Evolutionary conservation across 2,888 invertebrate species (phyloP).

Genomic region (Polymixis lichenea): DNA sequence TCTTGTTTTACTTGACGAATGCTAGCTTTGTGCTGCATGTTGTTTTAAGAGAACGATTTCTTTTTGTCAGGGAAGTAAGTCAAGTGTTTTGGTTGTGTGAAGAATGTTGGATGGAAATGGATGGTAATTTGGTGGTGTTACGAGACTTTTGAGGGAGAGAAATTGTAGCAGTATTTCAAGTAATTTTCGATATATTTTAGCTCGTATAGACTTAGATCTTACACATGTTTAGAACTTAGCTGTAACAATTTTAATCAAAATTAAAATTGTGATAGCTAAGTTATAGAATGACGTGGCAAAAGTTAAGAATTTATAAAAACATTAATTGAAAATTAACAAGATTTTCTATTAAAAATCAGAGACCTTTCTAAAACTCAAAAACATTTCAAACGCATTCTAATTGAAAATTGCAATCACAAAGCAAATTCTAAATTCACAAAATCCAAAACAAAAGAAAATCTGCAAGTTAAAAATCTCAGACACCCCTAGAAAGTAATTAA

Average conservation of each 20-base stretch:
- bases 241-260: too few relatives aligned
- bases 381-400: slow-evolving; percentile 21
- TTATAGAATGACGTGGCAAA: not conserved
- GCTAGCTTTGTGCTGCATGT: slow-evolving; percentile 60
- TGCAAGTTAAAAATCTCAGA: slow-evolving; percentile 57
- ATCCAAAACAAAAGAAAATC: slow-evolving; percentile 53
- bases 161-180: too few relatives aligned
- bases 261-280: not conserved
- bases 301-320: not conserved
- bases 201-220: not conserved
- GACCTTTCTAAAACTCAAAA: not conserved
- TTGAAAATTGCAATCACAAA: slow-evolving; percentile 32
- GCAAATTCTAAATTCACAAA: slow-evolving; percentile 16
- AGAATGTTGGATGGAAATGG: not conserved
- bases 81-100: slow-evolving; percentile 38
- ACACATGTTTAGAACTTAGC: too few relatives aligned
- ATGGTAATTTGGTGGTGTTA: slow-evolving; percentile 25
- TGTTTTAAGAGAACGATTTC: slow-evolving; percentile 48
- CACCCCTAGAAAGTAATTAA: slow-evolving; percentile 62
- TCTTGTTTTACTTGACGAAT: slow-evolving; percentile 67
- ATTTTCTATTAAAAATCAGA: not conserved
- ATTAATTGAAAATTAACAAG: not conserved
- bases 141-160: not conserved
- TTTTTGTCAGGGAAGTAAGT: slow-evolving; percentile 50
- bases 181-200: not conserved